These are phyloP conservation scores for Geococcyx californianus DNA, from an alignment of 2,113 vertebrate genomes.

Conservation along the genomic window DNA sequence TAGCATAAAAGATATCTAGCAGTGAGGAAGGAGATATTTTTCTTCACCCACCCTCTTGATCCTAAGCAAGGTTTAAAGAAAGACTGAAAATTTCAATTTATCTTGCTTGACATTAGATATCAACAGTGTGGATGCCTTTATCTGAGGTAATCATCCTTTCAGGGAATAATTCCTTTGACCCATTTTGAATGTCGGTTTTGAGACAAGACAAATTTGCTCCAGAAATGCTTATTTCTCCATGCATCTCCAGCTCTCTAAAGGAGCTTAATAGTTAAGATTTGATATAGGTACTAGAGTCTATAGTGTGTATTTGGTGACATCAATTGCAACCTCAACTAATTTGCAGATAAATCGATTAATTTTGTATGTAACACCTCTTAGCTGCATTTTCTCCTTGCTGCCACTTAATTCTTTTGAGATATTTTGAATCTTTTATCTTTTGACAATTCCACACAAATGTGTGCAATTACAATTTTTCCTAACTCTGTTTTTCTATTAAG, in stretches of 20 bases:
- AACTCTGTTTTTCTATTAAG: neutral
- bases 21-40: neutral
- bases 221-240: neutral
- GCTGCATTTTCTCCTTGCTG: neutral
- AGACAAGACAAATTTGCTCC: neutral
- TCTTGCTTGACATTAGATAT: neutral
- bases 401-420: neutral
- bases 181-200: neutral
- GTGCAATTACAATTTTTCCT: neutral
- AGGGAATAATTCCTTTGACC: neutral
- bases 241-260: neutral
- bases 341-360: neutral
- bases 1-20: neutral
- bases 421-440: neutral
- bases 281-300: neutral
- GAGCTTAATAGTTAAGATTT: neutral
- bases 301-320: neutral
- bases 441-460: neutral
- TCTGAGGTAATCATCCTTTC: neutral
- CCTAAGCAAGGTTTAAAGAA: neutral
- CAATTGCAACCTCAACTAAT: neutral
- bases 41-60: neutral
- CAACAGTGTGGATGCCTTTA: neutral
- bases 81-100: neutral
- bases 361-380: neutral